These are phyloP conservation scores for Boulengerochromis microlepis DNA, from an alignment of 2,113 vertebrate genomes.

Conservation along the genomic window DNA sequence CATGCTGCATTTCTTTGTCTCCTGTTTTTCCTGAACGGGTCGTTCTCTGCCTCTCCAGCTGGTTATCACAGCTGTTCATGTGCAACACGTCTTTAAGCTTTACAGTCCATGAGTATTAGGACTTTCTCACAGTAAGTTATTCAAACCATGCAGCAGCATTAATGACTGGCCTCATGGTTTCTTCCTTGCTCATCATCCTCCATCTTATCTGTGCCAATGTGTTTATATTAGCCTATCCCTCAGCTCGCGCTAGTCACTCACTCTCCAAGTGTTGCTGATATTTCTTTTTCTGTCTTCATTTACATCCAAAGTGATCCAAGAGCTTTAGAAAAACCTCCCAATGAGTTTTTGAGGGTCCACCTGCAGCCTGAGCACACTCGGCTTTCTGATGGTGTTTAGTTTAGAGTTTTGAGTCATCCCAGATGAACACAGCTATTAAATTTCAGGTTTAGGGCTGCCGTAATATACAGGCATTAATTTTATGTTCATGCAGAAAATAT, in stretches of 20 bases:
- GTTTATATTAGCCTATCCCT: neutral
- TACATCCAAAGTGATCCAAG: neutral
- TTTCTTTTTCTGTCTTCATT: neutral
- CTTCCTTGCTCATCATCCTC: neutral
- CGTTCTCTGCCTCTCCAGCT: neutral
- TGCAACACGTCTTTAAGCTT: accelerated
- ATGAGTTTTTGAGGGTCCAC: neutral
- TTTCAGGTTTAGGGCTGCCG: neutral
- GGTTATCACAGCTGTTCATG: accelerated
- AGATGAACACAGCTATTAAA: neutral
- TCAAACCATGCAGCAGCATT: neutral
- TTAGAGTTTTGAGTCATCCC: neutral
- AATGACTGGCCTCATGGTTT: neutral
- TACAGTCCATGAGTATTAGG: neutral
- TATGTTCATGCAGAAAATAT: neutral
- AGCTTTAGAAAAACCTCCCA: neutral
- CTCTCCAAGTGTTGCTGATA: neutral
- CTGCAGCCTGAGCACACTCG: neutral
- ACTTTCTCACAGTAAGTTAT: neutral
- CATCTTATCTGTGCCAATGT: neutral
- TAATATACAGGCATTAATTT: neutral
- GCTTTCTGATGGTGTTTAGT: neutral
- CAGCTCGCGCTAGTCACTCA: accelerated
- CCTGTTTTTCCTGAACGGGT: accelerated
- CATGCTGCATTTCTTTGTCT: neutral